These are phyloP conservation scores for Reticulitermes speratus DNA, from an alignment of 1,140 invertebrate genomes.

Conservation along the genomic window DNA sequence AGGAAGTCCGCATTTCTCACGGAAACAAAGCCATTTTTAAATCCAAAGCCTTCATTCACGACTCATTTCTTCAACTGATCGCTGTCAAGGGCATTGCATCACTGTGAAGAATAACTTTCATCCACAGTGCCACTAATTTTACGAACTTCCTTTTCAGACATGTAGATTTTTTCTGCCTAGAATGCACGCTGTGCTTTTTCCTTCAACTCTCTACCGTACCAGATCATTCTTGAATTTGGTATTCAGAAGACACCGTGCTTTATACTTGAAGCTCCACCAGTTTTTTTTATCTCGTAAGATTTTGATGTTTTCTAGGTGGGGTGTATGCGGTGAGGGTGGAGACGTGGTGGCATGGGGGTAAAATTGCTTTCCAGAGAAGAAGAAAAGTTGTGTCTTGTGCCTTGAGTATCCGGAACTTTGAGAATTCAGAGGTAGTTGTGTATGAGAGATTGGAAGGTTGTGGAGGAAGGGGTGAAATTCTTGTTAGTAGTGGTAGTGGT, in stretches of 20 bases:
- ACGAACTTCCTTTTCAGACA: neutral
- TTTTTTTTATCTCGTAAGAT: neutral
- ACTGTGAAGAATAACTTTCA: neutral
- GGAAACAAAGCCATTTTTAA: neutral
- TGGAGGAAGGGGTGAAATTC: neutral
- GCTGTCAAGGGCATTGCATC: neutral
- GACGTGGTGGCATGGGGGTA: neutral
- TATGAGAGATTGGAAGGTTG: slow-evolving; percentile 3
- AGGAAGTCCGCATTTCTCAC: neutral
- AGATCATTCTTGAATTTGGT: slow-evolving; percentile 17
- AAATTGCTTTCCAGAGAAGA: neutral
- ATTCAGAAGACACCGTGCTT: neutral
- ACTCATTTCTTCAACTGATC: neutral
- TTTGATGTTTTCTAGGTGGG: neutral
- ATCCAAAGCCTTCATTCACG: neutral
- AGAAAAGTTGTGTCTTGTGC: slow-evolving; percentile 3
- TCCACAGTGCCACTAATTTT: neutral
- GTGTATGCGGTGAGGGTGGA: neutral
- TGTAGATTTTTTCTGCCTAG: neutral
- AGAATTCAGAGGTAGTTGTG: neutral
- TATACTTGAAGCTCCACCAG: neutral
- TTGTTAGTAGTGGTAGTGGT: slow-evolving; percentile 1
- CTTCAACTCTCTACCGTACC: neutral
- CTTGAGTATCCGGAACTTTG: neutral
- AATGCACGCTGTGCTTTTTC: neutral